Base-by-base conservation (phyloP, 2,888 invertebrate species). In the Asteroscopus sphinx region DNA sequence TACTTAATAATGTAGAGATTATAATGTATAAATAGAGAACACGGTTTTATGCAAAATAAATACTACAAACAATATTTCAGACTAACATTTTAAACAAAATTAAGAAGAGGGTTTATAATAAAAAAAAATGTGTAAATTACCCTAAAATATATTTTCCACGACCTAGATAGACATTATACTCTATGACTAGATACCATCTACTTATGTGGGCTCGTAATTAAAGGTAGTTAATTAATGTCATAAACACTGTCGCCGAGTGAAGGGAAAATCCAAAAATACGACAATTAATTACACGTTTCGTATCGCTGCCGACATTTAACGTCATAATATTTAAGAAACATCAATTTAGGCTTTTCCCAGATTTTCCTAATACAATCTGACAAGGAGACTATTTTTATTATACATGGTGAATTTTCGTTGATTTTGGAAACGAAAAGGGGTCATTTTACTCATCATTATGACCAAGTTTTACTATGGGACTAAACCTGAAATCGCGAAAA, bases 101-200 rank as follows among this genome's bases (percentile, higher is more conserved):
- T n/a, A 8, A 33, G 6, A 5, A 11, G 37, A 32, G n/a, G 30
- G 28, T 5, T 46, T 56, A 47, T 51, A 1, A 47, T 37, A 53
- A 37, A 2, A 41, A 26, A 16, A 49, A 45, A 41, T 33, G 11
- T 47, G 36, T 47, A 26, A 9, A 3, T 44, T 48, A 63, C 17
- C 63, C 42, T 68, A 53, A 51, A 60, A 42, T 60, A 65, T 48
- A 44, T 57, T 59, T 52, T 17, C 35, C 60, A 59, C 39, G 65
- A 64, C 51, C 25, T 60, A 73, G 28, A 60, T 36, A 55, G 41
- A 62, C 32, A 46, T 17, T 57, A 39, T 66, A 53, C 44, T 26
- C 47, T 66, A 71, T 65, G 62, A 74, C 62, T 74, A 74, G 62
- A 71, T 52, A 68, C 48, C 16, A 60, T 44, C 59, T 65, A 73